Evolutionary conservation across 2,888 invertebrate species (phyloP).

Genomic region (Apotomis capreana): DNA sequence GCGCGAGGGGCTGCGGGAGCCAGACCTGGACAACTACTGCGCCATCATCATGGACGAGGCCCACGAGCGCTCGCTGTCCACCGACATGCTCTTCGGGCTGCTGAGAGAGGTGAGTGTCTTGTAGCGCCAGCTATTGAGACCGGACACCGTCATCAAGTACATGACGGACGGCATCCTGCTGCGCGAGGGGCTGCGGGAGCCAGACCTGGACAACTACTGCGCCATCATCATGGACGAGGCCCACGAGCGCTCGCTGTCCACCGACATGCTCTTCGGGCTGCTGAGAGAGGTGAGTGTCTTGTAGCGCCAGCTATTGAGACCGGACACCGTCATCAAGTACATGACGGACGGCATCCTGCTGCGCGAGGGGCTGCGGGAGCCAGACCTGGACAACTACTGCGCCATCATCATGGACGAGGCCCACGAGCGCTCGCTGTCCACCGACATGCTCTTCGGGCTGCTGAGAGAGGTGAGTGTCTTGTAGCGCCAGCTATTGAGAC

Average conservation of each 20-base stretch:
- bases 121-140: too few species aligned
- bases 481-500: slow-evolving; percentile 20
- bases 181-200: slow-evolving; percentile 97
- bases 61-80: too few species aligned
- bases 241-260: slow-evolving; percentile 98
- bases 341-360: too few species aligned
- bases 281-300: slow-evolving; percentile 90
- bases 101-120: too few species aligned
- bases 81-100: too few species aligned
- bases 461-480: slow-evolving; percentile 90
- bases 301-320: slow-evolving; percentile 20
- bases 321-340: too few species aligned
- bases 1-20: too few species aligned
- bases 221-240: slow-evolving; percentile 99
- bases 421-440: slow-evolving; percentile 98
- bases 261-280: slow-evolving; percentile 98
- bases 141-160: too few species aligned
- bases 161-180: slow-evolving; percentile 99
- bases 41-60: too few species aligned
- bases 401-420: slow-evolving; percentile 99
- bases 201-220: slow-evolving; percentile 98
- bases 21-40: too few species aligned
- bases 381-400: slow-evolving; percentile 93
- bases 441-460: slow-evolving; percentile 98
- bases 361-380: too few species aligned